Conservation (phyloP, 2,797 vertebrate genomes). For the Siniperca obscura region DNA sequence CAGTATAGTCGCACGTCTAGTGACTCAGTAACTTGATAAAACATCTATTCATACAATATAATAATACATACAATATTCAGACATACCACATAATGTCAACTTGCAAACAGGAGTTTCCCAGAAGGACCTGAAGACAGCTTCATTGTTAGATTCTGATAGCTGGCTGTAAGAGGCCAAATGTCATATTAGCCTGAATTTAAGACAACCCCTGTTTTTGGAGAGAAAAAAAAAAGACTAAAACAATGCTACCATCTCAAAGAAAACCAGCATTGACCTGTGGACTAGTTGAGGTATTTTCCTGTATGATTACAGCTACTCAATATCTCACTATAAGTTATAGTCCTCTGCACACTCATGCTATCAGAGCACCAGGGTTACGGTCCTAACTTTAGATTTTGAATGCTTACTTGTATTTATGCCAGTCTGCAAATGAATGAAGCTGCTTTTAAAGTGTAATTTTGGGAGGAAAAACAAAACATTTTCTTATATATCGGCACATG, state of each 20-base stretch:
- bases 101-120: background rate
- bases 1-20: background rate
- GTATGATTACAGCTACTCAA: background rate
- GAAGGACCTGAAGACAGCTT: background rate
- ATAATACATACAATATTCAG: background rate
- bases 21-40: background rate
- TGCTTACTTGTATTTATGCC: background rate
- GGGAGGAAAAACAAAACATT: background rate
- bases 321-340: background rate
- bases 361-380: slow-evolving; percentile 4
- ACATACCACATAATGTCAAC: background rate
- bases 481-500: background rate
- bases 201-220: background rate
- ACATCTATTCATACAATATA: background rate
- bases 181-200: background rate
- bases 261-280: background rate
- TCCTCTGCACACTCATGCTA: background rate
- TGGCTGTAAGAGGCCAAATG: background rate
- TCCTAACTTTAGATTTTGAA: background rate
- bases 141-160: background rate
- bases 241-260: background rate
- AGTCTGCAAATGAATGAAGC: background rate
- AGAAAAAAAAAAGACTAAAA: background rate
- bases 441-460: background rate
- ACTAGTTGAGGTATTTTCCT: background rate